A percentile compares a stretch with the other conserved stretches of the same genome.
phyloP scores from a whole-genome alignment of 1,140 invertebrate genomes.

The Psix sp. region DNA sequence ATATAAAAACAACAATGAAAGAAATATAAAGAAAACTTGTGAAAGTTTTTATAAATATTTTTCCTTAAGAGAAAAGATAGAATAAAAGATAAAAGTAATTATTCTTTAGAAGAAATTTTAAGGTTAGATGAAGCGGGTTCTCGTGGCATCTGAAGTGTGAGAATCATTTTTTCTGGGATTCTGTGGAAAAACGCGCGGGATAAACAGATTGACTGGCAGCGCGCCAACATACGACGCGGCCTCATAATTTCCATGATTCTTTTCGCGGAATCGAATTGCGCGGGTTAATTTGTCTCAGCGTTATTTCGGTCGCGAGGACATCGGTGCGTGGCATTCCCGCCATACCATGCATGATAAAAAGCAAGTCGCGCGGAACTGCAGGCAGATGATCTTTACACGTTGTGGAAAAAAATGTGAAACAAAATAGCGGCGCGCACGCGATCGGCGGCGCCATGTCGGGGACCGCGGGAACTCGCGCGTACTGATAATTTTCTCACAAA shows the following conservation, averaged over 20 bases:
- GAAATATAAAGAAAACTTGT: slow-evolving; percentile 5
- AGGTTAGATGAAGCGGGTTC: too few relatives aligned
- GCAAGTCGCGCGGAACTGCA: neutral
- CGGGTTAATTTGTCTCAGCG: slow-evolving; percentile 14
- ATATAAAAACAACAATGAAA: too few relatives aligned
- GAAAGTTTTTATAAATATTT: too few relatives aligned
- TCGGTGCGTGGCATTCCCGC: neutral
- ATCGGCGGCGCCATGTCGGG: slow-evolving; percentile 48
- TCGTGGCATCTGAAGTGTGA: too few relatives aligned
- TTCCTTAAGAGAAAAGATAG: too few relatives aligned
- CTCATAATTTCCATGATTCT: slow-evolving; percentile 44
- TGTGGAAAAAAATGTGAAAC: slow-evolving; percentile 23
- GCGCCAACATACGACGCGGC: slow-evolving; percentile 36
- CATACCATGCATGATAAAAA: neutral
- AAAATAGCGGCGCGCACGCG: slow-evolving; percentile 41
- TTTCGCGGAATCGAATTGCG: slow-evolving; percentile 23
- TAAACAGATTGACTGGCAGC: slow-evolving; percentile 45
- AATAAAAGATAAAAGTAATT: slow-evolving; percentile 11
- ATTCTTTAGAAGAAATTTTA: too few relatives aligned
- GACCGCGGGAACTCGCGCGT: too few relatives aligned
- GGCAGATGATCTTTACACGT: neutral
- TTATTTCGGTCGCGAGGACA: slow-evolving; percentile 24
- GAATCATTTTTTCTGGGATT: too few relatives aligned
- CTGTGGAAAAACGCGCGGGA: slow-evolving; percentile 23
- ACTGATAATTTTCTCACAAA: too few relatives aligned